Evolutionary conservation across 2,888 invertebrate species (phyloP).

Genomic region (Drosophila mayaguana): DNA sequence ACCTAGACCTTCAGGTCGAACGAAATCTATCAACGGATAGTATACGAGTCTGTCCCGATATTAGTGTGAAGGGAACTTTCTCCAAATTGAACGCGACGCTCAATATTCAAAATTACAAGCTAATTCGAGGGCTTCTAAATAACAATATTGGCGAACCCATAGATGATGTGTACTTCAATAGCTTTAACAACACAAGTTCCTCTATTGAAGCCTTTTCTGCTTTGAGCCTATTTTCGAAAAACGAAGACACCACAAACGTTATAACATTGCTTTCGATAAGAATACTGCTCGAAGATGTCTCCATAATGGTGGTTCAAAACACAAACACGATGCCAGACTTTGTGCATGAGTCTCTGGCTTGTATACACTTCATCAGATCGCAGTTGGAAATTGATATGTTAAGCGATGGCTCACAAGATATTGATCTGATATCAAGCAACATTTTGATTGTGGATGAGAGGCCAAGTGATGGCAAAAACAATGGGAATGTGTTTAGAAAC

Average conservation of each 20-base stretch:
- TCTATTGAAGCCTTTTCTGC: constrained; percentile 82
- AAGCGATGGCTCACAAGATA: constrained; percentile 95
- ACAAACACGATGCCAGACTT: constrained; percentile 46
- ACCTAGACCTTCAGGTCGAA: constrained; percentile 92
- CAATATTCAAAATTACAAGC: constrained; percentile 93
- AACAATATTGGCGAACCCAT: constrained; percentile 96
- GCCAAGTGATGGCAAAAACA: constrained; percentile 38
- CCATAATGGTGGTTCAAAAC: constrained; percentile 86
- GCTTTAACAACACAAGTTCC: constrained; percentile 72
- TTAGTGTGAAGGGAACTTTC: constrained; percentile 93
- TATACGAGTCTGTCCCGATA: constrained; percentile 89
- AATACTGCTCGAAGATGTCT: constrained; percentile 94
- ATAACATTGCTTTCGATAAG: constrained; percentile 93
- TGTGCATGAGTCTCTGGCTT: constrained; percentile 88
- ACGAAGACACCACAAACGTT: constrained; percentile 85
- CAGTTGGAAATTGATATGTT: constrained; percentile 93
- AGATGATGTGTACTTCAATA: constrained; percentile 87
- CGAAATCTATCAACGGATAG: constrained; percentile 90
- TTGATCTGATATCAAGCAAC: constrained; percentile 96
- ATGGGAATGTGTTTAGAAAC: constrained; percentile 92
- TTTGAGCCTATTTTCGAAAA: constrained; percentile 65
- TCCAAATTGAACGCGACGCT: constrained; percentile 93
- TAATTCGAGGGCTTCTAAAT: constrained; percentile 93
- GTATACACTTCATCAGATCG: constrained; percentile 96
- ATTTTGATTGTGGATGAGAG: constrained; percentile 83